A percentile compares a stretch with the other conserved stretches of the same genome.
Evolutionary conservation across 2,888 invertebrate species (phyloP).

Genomic region (Chrysotoxum bicinctum): DNA sequence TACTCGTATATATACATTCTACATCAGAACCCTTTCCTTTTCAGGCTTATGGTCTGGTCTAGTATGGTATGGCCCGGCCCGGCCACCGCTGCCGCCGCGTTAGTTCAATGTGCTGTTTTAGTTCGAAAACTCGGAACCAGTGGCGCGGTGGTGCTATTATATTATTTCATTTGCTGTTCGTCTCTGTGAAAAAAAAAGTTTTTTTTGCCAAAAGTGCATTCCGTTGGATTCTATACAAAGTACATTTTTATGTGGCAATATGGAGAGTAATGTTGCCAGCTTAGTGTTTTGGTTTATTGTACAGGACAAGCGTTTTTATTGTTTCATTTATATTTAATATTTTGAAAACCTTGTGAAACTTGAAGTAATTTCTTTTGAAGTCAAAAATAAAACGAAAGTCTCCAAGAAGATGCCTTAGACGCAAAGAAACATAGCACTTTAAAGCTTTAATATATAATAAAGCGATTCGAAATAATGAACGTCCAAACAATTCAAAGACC

Average conservation of each 20-base stretch:
- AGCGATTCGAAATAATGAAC: too few relatives aligned
- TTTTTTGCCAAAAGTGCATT: conserved; percentile 58
- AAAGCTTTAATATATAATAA: too few relatives aligned
- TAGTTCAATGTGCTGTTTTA: conserved; percentile 53
- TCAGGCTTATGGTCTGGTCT: not conserved
- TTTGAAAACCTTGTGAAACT: too few relatives aligned
- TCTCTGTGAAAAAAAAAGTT: conserved; percentile 10
- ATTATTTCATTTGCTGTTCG: conserved; percentile 20
- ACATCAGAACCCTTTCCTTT: conserved; percentile 32
- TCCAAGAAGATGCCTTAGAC: too few relatives aligned
- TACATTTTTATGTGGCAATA: not conserved
- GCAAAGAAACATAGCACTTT: too few relatives aligned
- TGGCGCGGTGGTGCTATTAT: conserved; percentile 26
- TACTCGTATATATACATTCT: not conserved
- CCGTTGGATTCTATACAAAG: conserved; percentile 35
- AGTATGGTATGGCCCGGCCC: too few relatives aligned
- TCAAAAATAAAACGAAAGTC: too few relatives aligned
- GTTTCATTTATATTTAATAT: too few relatives aligned
- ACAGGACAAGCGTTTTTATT: not conserved
- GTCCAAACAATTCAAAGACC: too few relatives aligned
- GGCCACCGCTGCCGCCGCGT: too few relatives aligned
- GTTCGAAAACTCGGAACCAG: conserved; percentile 28
- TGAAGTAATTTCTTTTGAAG: too few relatives aligned
- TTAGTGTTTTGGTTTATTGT: not conserved
- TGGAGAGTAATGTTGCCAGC: conserved; percentile 3